phyloP scores from a whole-genome alignment of 2,113 vertebrate genomes.

The Struthidea cinerea region DNA sequence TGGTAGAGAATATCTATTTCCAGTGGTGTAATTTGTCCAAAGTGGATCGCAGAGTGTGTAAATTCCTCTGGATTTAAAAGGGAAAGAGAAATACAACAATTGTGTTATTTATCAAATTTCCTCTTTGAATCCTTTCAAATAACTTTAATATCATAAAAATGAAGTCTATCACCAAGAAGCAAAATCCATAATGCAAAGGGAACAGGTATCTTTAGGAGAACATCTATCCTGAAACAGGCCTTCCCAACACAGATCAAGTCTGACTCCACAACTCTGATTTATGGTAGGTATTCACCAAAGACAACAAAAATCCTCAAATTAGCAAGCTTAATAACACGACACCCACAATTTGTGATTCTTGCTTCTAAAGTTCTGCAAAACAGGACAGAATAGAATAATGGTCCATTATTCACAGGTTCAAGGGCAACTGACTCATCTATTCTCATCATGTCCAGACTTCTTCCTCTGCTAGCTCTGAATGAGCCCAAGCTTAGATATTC shows the following conservation, averaged over 20 bases:
- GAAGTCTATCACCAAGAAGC: not conserved
- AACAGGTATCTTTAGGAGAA: not conserved
- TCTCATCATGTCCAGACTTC: not conserved
- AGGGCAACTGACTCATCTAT: not conserved
- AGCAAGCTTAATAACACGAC: not conserved
- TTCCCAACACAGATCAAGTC: not conserved
- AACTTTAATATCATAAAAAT: not conserved
- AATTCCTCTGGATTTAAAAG: slow-evolving; percentile 86
- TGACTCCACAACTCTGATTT: not conserved
- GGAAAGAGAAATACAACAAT: not conserved
- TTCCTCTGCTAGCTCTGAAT: not conserved
- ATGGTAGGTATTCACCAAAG: not conserved
- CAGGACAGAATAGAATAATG: not conserved
- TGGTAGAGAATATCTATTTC: slow-evolving; percentile 94
- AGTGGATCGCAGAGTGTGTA: slow-evolving; percentile 91
- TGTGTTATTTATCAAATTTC: not conserved
- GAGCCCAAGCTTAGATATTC: not conserved
- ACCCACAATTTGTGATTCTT: not conserved
- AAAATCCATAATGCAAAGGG: not conserved
- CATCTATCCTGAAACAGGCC: not conserved
- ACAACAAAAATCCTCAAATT: not conserved
- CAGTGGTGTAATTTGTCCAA: slow-evolving; percentile 93
- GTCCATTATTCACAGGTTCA: not conserved
- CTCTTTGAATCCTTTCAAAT: not conserved
- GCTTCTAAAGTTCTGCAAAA: slow-evolving; percentile 4